phyloP scores from a whole-genome alignment of 2,113 vertebrate genomes.

The Tachysurus vachellii region DNA sequence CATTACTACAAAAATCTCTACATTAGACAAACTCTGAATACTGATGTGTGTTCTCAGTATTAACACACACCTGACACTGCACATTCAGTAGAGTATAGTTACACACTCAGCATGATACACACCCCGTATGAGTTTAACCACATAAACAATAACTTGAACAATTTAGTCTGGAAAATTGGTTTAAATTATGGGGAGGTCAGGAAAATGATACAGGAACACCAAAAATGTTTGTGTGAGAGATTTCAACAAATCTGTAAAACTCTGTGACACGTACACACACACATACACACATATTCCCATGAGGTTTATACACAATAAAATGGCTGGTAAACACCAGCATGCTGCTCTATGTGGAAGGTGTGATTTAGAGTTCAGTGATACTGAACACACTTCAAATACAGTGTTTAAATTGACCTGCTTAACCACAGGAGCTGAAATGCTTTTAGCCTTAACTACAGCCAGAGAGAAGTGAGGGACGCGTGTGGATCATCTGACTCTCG shows the following conservation, averaged over 20 bases:
- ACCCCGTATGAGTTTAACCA: background rate
- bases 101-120: background rate
- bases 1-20: background rate
- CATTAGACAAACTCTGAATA: background rate
- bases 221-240: slow-evolving; percentile 4
- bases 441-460: background rate
- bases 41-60: background rate
- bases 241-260: background rate
- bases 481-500: background rate
- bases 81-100: background rate
- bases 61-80: background rate
- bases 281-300: background rate
- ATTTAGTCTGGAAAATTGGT: slow-evolving; percentile 1
- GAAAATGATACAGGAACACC: background rate
- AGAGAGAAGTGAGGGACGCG: background rate
- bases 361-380: background rate
- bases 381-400: background rate
- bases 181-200: background rate
- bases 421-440: background rate
- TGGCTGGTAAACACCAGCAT: background rate
- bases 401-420: background rate
- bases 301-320: background rate
- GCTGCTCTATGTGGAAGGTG: background rate
- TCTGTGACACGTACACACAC: background rate
- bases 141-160: background rate